Base-by-base conservation (phyloP, 2,888 invertebrate species). In the Rhimphoctona megacephalus region DNA sequence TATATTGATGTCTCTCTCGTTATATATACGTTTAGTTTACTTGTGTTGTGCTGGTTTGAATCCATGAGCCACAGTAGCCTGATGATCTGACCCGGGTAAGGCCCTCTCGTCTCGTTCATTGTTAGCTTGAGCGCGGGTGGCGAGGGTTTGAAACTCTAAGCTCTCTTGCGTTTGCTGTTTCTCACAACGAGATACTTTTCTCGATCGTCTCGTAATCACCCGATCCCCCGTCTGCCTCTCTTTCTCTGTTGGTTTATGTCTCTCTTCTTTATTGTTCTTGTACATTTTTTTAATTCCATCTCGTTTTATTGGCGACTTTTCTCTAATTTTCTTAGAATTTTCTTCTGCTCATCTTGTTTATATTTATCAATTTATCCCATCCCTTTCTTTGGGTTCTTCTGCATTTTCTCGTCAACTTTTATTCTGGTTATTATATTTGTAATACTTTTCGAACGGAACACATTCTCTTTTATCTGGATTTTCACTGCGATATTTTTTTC, bases 111-210 rank as follows among this genome's bases (percentile, higher is more conserved):
- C 83, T 73, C 86, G 78, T 83, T 85, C 88, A 90, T 91, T 91
- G 90, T 91, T 90, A 90, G 90, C 89, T 85, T 30, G 89, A 89
- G 91, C 89, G 92, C 92, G 92, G 92, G 92, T 92, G 92, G 90
- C 88, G 91, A 90, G 89, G 87, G 87, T 77, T 69, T 69, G 52
- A 46, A 57, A 81, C 83, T 81, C 54, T 22, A 72, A 46, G 52
- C 70, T 79, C 69, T 64, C 36, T 54, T 52, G 22, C 57, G 30
- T 78, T 64, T 73, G 17, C 76, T 36, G 43, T 70, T 81, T 73
- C 77, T 66, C 57, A 64, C 49, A 54, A 79, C 66, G 66, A 74
- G 46, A 70, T 57, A 74, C 67, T 82, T 85, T 25, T 70, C 25
- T 14, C 43, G 43, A 70, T 54, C 80, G 70, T 73, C 78, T 77